Evolutionary conservation across 2,888 invertebrate genomes (phyloP), one percentile per base, ranked within the genome.

Genomic region (Eudemis profundana): DNA sequence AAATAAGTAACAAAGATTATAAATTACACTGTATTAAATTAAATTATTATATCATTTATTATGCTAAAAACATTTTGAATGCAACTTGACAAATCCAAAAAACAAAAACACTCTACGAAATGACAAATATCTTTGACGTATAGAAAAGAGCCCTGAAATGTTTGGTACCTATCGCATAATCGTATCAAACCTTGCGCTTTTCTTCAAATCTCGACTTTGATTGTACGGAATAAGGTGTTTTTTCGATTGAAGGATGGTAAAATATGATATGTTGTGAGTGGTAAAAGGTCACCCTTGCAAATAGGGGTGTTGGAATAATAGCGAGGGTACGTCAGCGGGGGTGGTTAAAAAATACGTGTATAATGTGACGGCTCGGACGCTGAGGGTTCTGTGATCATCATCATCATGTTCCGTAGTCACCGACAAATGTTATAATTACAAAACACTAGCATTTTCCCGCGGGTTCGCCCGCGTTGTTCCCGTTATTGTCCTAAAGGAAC

Each of bases 241-340:
- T 15, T 23, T 40, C 4, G 23, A 4, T 15, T 27, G 10, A 8
- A 0, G 21, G n/a, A 10, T 4, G 19, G 8, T n/a, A 12, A 10
- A 8, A 38, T 14, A 21, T 23, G 3, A 4, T 38, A 14, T 2
- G n/a, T 8, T 53, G 14, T 0, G 3, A 14, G 38, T 21, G 14
- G 10, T 38, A 14, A 4, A 10, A 3, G 40, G 49, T 65, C 44
- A 29, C 66, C 67, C 71, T 64, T 46, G 44, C 29, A 50, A 64
- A 51, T 17, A 56, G 72, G 86, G 86, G 85, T 81, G 84, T 81
- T 75, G 74, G 74, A 79, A 83, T 81, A 84, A 86, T 80, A 79
- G 82, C 73, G 67, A 74, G 80, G 83, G 80, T 71, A 75, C 74
- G 77, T 72, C 72, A 75, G 70, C 74, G 73, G 71, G 74, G 59